These are phyloP conservation scores for Artibeus jamaicensis DNA, from an alignment of 2,797 vertebrate genomes.

Conservation along the genomic window DNA sequence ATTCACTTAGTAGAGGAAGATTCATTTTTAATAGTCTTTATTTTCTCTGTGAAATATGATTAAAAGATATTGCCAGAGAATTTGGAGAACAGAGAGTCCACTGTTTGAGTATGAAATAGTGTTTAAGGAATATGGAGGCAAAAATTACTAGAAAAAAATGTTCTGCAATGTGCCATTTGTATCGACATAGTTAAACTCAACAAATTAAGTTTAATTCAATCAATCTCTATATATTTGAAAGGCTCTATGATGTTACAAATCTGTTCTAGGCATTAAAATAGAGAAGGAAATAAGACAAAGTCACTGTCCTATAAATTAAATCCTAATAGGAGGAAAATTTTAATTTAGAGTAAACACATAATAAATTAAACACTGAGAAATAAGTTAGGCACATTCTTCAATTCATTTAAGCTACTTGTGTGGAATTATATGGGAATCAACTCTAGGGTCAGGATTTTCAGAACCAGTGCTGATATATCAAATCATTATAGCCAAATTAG, in stretches of 20 bases:
- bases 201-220: background rate
- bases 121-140: background rate
- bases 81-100: background rate
- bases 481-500: background rate
- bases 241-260: background rate
- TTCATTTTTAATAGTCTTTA: slow-evolving; percentile 1
- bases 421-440: background rate
- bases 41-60: slow-evolving; percentile 28
- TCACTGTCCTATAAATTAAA: background rate
- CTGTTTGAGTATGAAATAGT: background rate
- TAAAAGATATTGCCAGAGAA: background rate
- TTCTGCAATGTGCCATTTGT: background rate
- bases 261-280: background rate
- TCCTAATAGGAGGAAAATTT: background rate
- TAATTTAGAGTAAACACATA: background rate
- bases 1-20: background rate
- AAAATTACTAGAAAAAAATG: background rate
- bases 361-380: background rate
- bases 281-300: background rate
- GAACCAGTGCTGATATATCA: background rate
- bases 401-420: background rate
- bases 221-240: background rate
- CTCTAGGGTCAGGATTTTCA: background rate
- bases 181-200: background rate
- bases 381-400: background rate